phyloP scores from a whole-genome alignment of 2,113 vertebrate genomes.

The Perccottus glenii region DNA sequence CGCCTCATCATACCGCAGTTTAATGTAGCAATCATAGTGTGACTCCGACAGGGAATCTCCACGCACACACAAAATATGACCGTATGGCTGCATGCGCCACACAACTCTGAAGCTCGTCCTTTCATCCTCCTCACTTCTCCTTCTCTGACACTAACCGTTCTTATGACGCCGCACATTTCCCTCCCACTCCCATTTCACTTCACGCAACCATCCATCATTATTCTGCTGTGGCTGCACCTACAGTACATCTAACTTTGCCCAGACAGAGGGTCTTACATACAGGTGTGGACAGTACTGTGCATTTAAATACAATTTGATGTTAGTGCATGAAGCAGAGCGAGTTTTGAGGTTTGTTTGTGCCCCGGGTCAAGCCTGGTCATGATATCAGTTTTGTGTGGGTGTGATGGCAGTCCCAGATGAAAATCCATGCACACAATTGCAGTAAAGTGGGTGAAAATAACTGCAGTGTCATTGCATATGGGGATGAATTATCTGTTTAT shows the following conservation, averaged over 20 bases:
- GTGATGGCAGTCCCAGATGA: not conserved
- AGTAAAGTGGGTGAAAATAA: not conserved
- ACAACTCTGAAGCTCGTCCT: constrained; percentile 33
- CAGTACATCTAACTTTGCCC: not conserved
- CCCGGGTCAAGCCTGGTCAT: not conserved
- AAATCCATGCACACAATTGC: not conserved
- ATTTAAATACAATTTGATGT: constrained; percentile 9
- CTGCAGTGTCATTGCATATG: not conserved
- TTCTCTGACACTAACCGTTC: constrained; percentile 29
- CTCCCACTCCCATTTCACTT: constrained; percentile 11
- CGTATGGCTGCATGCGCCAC: constrained; percentile 25
- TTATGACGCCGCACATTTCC: constrained; percentile 31
- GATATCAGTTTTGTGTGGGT: not conserved
- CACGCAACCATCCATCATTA: constrained; percentile 27
- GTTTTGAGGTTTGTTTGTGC: constrained; percentile 3
- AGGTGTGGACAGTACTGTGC: not conserved
- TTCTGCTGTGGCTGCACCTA: constrained; percentile 13
- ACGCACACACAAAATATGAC: constrained; percentile 8
- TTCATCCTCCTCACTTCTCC: constrained; percentile 12
- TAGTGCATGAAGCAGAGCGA: not conserved
- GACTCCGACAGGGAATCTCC: constrained; percentile 19
- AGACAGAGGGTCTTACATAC: not conserved
- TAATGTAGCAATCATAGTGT: constrained; percentile 27
- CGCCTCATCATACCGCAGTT: constrained; percentile 18
- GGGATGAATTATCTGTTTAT: not conserved